These are phyloP conservation scores for Drosophila saltans DNA, from an alignment of 1,140 invertebrate genomes.

Conservation along the genomic window DNA sequence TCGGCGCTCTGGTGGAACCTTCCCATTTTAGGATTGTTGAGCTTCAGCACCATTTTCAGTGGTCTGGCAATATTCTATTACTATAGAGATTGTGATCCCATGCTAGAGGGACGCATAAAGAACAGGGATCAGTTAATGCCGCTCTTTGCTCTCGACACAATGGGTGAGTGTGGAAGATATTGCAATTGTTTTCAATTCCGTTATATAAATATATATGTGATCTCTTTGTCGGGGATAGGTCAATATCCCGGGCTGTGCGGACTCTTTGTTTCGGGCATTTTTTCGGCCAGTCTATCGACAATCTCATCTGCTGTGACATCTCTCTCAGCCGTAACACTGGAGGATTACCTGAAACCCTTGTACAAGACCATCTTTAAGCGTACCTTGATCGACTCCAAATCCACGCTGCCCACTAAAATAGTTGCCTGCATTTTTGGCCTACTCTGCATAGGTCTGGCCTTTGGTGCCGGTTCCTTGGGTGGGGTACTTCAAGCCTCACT, in stretches of 20 bases:
- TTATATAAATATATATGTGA: constrained; percentile 4
- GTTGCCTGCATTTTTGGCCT: constrained; percentile 89
- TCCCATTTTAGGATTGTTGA: constrained; percentile 88
- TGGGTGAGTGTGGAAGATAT: constrained; percentile 83
- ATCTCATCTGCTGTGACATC: constrained; percentile 94
- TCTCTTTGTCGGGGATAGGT: constrained; percentile 38
- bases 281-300: constrained; percentile 92
- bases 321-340: constrained; percentile 91
- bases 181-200: neutral
- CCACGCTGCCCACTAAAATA: constrained; percentile 85
- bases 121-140: constrained; percentile 87
- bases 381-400: constrained; percentile 63
- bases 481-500: constrained; percentile 89
- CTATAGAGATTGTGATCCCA: constrained; percentile 91
- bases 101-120: constrained; percentile 84
- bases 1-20: constrained; percentile 88
- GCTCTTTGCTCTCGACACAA: constrained; percentile 90
- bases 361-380: constrained; percentile 79
- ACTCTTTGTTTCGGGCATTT: constrained; percentile 93
- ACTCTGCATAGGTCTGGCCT: constrained; percentile 88
- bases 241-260: constrained; percentile 89
- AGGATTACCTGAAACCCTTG: constrained; percentile 89
- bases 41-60: constrained; percentile 89
- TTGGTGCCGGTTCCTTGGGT: constrained; percentile 87
- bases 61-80: constrained; percentile 91